A percentile compares a stretch with the other conserved stretches of the same genome.
These are phyloP conservation scores for Cheilosia scutellata DNA, from an alignment of 2,888 invertebrate genomes.

Conservation along the genomic window DNA sequence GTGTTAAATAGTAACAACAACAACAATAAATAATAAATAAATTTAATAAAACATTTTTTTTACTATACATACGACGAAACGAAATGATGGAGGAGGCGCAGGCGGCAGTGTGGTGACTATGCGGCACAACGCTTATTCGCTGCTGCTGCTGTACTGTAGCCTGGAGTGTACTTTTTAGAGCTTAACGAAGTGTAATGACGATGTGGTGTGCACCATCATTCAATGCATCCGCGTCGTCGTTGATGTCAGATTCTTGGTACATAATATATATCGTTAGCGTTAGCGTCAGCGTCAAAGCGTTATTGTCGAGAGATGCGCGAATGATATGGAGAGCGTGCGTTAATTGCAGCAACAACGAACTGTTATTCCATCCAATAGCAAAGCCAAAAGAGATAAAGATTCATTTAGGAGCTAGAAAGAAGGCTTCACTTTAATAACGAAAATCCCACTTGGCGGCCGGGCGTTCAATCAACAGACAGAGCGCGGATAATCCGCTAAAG, in stretches of 20 bases:
- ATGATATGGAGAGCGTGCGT: conserved; percentile 29
- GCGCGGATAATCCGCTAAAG: conserved; percentile 35
- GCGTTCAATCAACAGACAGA: conserved; percentile 29
- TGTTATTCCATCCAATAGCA: conserved; percentile 8
- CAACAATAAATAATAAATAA: conserved; percentile 65
- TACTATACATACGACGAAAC: not conserved
- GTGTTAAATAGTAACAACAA: conserved; percentile 39
- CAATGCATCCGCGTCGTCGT: conserved; percentile 45
- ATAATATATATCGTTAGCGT: conserved; percentile 1
- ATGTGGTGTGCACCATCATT: conserved; percentile 47
- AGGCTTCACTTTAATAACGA: not conserved
- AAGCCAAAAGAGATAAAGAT: conserved; percentile 2
- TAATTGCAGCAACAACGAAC: conserved; percentile 50
- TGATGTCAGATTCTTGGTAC: conserved; percentile 15
- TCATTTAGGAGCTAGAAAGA: not conserved
- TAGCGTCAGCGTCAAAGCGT: conserved; percentile 25
- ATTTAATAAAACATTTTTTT: conserved; percentile 70
- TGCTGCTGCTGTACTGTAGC: not conserved
- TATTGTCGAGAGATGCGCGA: conserved; percentile 28
- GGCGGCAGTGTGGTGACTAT: not conserved
- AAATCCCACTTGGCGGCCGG: conserved; percentile 29
- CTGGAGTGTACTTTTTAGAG: conserved; percentile 57
- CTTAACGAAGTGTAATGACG: conserved; percentile 73
- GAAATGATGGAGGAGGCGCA: not conserved
- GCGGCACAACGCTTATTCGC: not conserved